A percentile compares a stretch with the other conserved stretches of the same genome.
Conservation (phyloP, 64 coral and sea anemone species). For the Actinia equina region DNA sequence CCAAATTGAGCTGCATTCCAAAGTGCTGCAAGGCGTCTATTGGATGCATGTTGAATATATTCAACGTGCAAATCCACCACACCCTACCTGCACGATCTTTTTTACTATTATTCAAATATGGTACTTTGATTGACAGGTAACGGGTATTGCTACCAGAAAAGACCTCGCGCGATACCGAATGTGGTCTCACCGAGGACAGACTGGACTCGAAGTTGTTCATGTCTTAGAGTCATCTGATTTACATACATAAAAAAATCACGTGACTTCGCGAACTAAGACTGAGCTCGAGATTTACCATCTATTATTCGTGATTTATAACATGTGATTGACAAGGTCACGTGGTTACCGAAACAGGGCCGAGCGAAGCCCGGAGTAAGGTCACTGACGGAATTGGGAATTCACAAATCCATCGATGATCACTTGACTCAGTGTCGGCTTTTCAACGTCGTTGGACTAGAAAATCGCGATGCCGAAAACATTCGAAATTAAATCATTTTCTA, state of each 20-base stretch:
- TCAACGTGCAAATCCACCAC: background rate
- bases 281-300: background rate
- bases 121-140: constrained; percentile 56
- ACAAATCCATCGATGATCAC: background rate
- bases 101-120: background rate
- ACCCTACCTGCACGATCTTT: background rate
- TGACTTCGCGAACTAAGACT: background rate
- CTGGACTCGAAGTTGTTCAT: constrained; percentile 88
- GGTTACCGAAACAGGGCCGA: background rate
- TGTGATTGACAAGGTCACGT: background rate
- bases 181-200: constrained; percentile 92
- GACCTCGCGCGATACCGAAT: constrained; percentile 90
- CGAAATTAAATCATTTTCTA: too few relatives aligned
- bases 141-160: constrained; percentile 92
- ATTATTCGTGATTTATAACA: background rate
- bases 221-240: constrained; percentile 61
- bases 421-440: background rate
- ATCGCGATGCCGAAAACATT: background rate
- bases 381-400: background rate
- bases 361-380: background rate
- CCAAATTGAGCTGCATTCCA: too few relatives aligned
- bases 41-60: background rate
- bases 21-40: background rate
- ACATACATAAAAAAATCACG: constrained; percentile 12
- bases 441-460: background rate